Evolutionary conservation across 2,113 vertebrate species (phyloP), one percentile per base, ranked within the genome.

Genomic region (Pachycephala philippinensis): DNA sequence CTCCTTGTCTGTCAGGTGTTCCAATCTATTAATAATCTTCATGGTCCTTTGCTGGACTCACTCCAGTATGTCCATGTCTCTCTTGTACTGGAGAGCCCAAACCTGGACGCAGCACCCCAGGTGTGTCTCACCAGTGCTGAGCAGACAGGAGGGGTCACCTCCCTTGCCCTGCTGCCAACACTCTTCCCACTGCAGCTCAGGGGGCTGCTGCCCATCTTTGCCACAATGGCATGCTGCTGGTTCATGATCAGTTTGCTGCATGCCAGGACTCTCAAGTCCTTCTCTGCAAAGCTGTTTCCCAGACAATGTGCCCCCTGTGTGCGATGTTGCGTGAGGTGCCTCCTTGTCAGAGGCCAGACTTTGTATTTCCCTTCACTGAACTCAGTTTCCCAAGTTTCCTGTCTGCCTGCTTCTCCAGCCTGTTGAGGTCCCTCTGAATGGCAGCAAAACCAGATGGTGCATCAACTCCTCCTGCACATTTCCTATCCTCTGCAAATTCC

Each of bases 241-340:
- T 18, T 42, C 37, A 7, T 1, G 2, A 16, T 8, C 57, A 80
- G 23, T n/a, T 77, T 63, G 31, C 22, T 59, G 59, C 27, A 53
- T 0, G 3, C 9, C 4, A 4, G 39, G 24, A 54, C 35, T 30
- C n/a, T 7, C 13, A 28, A 11, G 45, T 27, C 30, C 35, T 65
- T 50, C 50, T 37, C 56, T 31, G 16, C 56, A 74, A 70, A 83
- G 42, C 42, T 79, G 80, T 11, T 42, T 87, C 65, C 27, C 54
- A 72, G 15, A 26, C 6, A 26, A 20, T 1, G 6, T 22, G 26
- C 0, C 8, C 22, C 13, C 20, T 2, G 0, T 3, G 24, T 40
- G n/a, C 12, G 16, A 6, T 33, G 39, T 2, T 47, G 24, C 28
- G 63, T 6, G 17, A 35, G 15, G 10, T 15, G 23, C 42, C n/a